phyloP scores from a whole-genome alignment of 2,113 vertebrate genomes.

The Crotalus helleri region DNA sequence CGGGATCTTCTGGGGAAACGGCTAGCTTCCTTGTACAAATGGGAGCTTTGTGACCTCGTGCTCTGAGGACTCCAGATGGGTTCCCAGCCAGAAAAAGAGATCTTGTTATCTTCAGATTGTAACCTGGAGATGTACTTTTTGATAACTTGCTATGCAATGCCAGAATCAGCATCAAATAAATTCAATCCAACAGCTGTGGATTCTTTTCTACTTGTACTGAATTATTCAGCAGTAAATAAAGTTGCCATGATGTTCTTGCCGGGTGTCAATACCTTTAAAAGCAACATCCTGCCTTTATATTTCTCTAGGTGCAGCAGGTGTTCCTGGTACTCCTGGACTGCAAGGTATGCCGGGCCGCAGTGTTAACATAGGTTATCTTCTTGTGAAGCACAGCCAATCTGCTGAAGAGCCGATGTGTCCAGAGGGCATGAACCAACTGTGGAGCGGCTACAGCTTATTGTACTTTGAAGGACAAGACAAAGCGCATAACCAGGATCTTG shows the following conservation, averaged over 20 bases:
- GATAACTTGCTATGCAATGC: not conserved
- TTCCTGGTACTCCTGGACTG: slow-evolving; percentile 74
- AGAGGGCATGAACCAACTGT: slow-evolving; percentile 89
- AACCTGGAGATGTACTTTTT: not conserved
- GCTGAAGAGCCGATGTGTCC: slow-evolving; percentile 92
- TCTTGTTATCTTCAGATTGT: not conserved
- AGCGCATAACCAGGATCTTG: slow-evolving; percentile 96
- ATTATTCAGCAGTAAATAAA: not conserved
- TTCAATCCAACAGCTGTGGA: not conserved
- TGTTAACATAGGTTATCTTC: slow-evolving; percentile 90
- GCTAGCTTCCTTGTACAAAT: not conserved
- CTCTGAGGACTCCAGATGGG: not conserved
- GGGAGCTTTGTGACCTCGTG: not conserved
- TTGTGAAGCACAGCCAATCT: slow-evolving; percentile 96
- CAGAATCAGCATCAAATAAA: not conserved
- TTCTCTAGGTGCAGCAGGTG: slow-evolving; percentile 75
- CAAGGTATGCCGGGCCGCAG: slow-evolving; percentile 92
- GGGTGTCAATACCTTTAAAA: not conserved
- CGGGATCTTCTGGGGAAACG: not conserved
- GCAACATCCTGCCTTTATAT: not conserved
- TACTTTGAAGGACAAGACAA: slow-evolving; percentile 97
- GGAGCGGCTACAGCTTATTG: slow-evolving; percentile 94
- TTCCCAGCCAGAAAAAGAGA: not conserved
- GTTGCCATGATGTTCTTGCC: not conserved
- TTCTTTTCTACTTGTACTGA: not conserved